Evolutionary conservation across 2,113 vertebrate genomes (phyloP).

Genomic region (Cyanoderma ruficeps): DNA sequence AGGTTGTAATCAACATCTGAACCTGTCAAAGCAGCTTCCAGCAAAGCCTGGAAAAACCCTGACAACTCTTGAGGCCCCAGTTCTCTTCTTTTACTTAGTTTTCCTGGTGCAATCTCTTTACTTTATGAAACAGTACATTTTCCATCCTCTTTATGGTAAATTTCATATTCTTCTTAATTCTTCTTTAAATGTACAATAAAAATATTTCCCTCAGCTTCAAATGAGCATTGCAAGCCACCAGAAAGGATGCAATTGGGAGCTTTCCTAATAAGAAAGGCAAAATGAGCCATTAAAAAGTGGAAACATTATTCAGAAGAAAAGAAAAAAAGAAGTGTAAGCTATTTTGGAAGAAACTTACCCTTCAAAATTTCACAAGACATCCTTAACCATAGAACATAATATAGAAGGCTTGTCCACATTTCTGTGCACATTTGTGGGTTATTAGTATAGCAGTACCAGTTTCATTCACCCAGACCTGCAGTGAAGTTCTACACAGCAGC

Average conservation of each 20-base stretch:
- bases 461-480: neutral
- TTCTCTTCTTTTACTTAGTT: neutral
- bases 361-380: neutral
- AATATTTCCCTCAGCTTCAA: neutral
- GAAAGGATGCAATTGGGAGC: neutral
- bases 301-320: neutral
- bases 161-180: neutral
- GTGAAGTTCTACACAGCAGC: fast-evolving
- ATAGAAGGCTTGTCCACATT: neutral
- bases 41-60: neutral
- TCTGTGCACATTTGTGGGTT: neutral
- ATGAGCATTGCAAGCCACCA: neutral
- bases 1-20: neutral
- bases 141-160: neutral
- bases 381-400: fast-evolving
- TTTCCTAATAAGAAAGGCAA: neutral
- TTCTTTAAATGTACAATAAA: neutral
- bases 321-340: neutral
- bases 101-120: neutral
- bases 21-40: slow-evolving; percentile 14
- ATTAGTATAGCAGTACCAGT: neutral
- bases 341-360: neutral
- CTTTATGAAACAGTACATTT: neutral
- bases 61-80: neutral
- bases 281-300: neutral